These are phyloP conservation scores for Rhinolophus ferrumequinum DNA, from an alignment of 2,113 vertebrate species.

Conservation along the genomic window DNA sequence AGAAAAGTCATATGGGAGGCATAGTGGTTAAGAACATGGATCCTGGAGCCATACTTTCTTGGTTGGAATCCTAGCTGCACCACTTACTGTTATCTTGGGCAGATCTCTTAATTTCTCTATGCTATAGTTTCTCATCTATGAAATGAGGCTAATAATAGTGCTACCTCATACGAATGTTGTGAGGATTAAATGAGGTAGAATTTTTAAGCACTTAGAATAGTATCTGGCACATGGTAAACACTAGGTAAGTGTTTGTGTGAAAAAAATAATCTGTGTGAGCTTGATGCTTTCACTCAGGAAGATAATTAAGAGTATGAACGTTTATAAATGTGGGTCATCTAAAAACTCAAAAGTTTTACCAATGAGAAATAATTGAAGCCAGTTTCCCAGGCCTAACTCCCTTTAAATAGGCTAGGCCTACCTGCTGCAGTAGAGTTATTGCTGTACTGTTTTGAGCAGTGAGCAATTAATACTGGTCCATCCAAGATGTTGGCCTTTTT, in stretches of 20 bases:
- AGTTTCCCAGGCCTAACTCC: background rate
- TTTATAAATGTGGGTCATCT: slow-evolving; percentile 36
- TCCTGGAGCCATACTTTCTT: background rate
- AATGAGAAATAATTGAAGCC: background rate
- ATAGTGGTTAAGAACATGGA: background rate
- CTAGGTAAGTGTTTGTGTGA: background rate
- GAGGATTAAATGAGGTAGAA: background rate
- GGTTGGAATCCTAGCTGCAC: background rate
- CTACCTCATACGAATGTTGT: background rate
- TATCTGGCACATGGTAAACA: background rate
- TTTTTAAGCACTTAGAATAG: background rate
- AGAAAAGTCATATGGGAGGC: background rate
- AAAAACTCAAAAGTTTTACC: slow-evolving; percentile 38
- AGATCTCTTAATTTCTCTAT: slow-evolving; percentile 20
- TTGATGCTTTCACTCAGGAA: slow-evolving; percentile 20
- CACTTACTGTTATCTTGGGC: background rate
- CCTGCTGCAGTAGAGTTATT: background rate
- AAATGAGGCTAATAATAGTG: background rate
- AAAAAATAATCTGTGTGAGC: background rate
- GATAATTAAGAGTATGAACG: background rate
- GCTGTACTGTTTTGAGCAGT: background rate
- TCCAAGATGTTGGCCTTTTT: background rate
- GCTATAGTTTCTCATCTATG: background rate
- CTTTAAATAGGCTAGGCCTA: background rate
- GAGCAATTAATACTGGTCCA: background rate